These are phyloP conservation scores for Episyrphus balteatus DNA, from an alignment of 1,140 invertebrate species.

Conservation along the genomic window DNA sequence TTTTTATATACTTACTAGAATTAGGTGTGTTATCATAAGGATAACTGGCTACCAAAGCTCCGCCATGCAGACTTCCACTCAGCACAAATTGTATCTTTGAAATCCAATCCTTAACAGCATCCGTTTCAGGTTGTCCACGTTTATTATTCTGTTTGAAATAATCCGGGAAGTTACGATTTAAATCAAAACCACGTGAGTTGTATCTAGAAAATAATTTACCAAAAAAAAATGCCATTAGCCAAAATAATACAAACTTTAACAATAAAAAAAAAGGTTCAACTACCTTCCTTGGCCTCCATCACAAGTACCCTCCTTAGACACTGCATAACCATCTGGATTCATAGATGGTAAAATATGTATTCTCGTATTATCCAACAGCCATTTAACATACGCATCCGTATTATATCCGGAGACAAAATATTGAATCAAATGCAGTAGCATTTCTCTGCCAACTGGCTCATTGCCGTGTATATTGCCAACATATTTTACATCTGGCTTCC, in stretches of 20 bases:
- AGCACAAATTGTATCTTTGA: conserved; percentile 85
- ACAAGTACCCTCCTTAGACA: conserved; percentile 76
- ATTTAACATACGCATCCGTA: conserved; percentile 66
- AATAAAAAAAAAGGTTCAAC: conserved; percentile 11
- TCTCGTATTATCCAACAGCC: conserved; percentile 78
- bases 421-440: conserved; percentile 80
- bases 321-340: conserved; percentile 85
- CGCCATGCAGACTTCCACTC: conserved; percentile 83
- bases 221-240: not conserved
- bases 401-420: conserved; percentile 73
- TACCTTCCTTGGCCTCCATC: conserved; percentile 74
- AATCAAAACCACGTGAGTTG: conserved; percentile 75
- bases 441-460: conserved; percentile 77
- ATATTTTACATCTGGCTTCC: conserved; percentile 86
- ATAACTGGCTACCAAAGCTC: conserved; percentile 84
- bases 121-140: conserved; percentile 80
- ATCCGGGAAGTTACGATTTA: conserved; percentile 89
- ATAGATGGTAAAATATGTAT: conserved; percentile 88
- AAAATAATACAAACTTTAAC: not conserved
- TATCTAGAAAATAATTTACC: conserved; percentile 44
- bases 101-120: conserved; percentile 89
- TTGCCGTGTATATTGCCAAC: conserved; percentile 88
- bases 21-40: conserved; percentile 87
- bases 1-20: conserved; percentile 73
- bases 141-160: conserved; percentile 84